Conservation (phyloP, 2,888 invertebrate genomes). For the Coenonympha glycerion region DNA sequence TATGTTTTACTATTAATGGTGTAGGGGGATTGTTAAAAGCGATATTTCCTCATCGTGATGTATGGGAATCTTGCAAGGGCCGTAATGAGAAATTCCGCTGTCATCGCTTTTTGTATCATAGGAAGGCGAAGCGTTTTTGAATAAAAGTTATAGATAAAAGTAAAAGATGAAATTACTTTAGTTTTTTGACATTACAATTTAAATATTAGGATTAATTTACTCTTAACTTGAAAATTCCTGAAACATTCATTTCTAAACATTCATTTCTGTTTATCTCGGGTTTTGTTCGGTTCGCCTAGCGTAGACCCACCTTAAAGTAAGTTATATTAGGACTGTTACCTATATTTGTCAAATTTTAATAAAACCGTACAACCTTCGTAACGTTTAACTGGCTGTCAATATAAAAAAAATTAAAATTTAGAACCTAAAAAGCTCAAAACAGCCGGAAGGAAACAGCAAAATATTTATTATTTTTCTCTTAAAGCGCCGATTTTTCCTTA, state of each 20-base stretch:
- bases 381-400: too few species aligned
- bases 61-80: conserved; percentile 63
- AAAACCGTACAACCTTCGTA: too few species aligned
- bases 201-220: too few species aligned
- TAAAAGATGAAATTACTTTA: conserved; percentile 13
- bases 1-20: conserved; percentile 58
- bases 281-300: too few species aligned
- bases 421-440: background rate
- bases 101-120: conserved; percentile 64
- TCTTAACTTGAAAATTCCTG: too few species aligned
- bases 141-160: conserved; percentile 33
- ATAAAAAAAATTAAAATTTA: too few species aligned
- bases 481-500: conserved; percentile 61
- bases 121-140: conserved; percentile 46
- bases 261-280: too few species aligned
- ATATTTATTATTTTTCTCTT: conserved; percentile 30
- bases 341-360: too few species aligned
- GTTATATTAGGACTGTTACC: too few species aligned
- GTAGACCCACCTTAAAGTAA: too few species aligned
- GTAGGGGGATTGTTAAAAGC: conserved; percentile 60
- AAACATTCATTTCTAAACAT: too few species aligned
- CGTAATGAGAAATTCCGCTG: conserved; percentile 73
- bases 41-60: conserved; percentile 69
- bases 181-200: background rate
- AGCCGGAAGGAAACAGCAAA: background rate